Evolutionary conservation across 2,113 vertebrate species (phyloP), one percentile per base, ranked within the genome.

Genomic region (Egretta garzetta): DNA sequence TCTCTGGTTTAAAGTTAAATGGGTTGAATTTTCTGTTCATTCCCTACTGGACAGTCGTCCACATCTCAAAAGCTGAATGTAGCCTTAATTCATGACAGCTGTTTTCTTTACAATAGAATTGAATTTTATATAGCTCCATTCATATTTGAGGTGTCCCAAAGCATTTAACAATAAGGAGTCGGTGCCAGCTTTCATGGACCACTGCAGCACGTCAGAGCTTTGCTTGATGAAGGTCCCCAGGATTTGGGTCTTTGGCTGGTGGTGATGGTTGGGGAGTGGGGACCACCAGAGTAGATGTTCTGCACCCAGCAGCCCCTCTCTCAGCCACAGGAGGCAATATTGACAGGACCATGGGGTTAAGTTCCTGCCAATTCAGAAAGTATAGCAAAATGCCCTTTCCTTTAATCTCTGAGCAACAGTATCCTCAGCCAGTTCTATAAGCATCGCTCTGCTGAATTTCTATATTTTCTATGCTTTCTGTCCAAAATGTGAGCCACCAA

Each of bases 111-210:
- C 67, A 93, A 55, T 86, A 28, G 37, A 88, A 67, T 30, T 68
- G 30, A 21, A 55, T 96, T 92, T 97, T 91, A 87, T 76, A 87
- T 80, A 94, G 86, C 81, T 91, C 23, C 23, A 52, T 93, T 96
- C 86, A 94, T 96, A 94, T 87, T 95, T 95, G 96, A 96, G 93
- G 84, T 91, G 92, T 95, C 95, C 90, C 93, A 89, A 94, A 93
- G 80, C 82, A 90, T 93, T 95, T 85, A 93, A 89, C 91, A 97
- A 82, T 66, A 59, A 93, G 47, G 37, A 88, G 39, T 72, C 2
- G 0, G 45, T 71, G 83, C 83, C 93, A 94, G 56, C 16, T 91
- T 84, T 80, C 2, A 0, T 52, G 86, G 86, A 56, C 73, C 50
- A 49, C 50, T 82, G 39, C 63, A 90, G 50, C 66, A 84, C 0